Conservation (phyloP, 2,888 invertebrate species). For the Oligia latruncula region DNA sequence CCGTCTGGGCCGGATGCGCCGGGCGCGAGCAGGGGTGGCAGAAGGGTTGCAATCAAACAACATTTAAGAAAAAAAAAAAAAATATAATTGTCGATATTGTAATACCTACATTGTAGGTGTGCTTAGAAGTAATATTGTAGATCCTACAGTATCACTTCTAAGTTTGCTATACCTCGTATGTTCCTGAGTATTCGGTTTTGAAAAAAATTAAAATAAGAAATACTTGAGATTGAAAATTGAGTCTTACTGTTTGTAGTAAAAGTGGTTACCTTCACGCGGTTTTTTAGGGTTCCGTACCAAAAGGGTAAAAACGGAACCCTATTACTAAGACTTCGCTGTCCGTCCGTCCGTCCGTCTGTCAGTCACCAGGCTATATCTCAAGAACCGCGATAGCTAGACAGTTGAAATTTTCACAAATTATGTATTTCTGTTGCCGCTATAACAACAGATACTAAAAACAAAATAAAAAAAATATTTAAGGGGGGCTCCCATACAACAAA, state of each 20-base stretch:
- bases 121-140: background rate
- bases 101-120: background rate
- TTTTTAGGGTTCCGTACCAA: too few relatives aligned
- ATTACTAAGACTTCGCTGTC: too few relatives aligned
- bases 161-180: background rate
- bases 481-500: too few relatives aligned
- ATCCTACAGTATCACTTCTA: background rate
- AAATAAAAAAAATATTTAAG: too few relatives aligned
- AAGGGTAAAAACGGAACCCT: too few relatives aligned
- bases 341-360: too few relatives aligned
- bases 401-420: too few relatives aligned
- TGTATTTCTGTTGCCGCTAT: too few relatives aligned
- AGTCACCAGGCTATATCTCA: too few relatives aligned
- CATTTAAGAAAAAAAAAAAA: background rate
- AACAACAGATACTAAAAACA: too few relatives aligned
- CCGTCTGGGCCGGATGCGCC: slow-evolving; percentile 68
- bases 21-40: slow-evolving; percentile 47
- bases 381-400: too few relatives aligned
- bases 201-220: background rate
- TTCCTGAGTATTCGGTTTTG: background rate
- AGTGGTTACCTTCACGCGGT: background rate
- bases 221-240: background rate
- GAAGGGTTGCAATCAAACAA: background rate
- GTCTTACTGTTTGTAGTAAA: background rate
- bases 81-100: background rate